Evolutionary conservation across 2,888 invertebrate genomes (phyloP), one percentile per base, ranked within the genome.

Genomic region (Drosophila acutilabella): DNA sequence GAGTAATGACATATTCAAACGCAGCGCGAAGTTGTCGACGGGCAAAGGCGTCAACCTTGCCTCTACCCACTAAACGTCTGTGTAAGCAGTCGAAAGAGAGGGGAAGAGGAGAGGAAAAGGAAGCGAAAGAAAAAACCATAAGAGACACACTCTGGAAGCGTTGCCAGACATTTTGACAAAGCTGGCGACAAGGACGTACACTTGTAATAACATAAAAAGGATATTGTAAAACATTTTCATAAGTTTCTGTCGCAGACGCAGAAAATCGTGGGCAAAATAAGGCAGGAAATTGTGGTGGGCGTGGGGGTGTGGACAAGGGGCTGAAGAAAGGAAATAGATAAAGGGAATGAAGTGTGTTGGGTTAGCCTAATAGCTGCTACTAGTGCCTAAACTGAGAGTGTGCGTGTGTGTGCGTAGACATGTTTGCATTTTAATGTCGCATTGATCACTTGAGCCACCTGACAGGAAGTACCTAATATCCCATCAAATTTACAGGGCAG

Each of bases 171-270:
- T 84, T 84, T 86, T 90, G 89, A 90, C 90, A 90, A 91, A 91
- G 82, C 85, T 90, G 91, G 80, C 89, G 91, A 90, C 90, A 90
- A 90, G 90, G 86, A 89, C 88, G 66, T 77, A 89, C 81, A 87
- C 85, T 88, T 88, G 90, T 90, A 88, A 89, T 89, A 90, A 91
- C 90, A 91, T 89, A 89, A 90, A 90, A 90, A 90, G 90, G 91
- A 91, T 90, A 90, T 90, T 90, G 90, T 90, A 81, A 86, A 90
- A 90, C 91, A 90, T 89, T 90, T 90, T 89, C 85, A 86, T 90
- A 90, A 90, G 88, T 88, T 30, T 89, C 85, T 73, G 62, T 78
- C 73, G 78, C 79, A 73, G 77, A 67, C 53, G 18, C 30, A 33
- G 48, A 33, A 50, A 50, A 71, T 54, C 40, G n/a, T 30, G 54